These are phyloP conservation scores for Hyposoter didymator DNA, from an alignment of 2,888 invertebrate genomes.

Conservation along the genomic window DNA sequence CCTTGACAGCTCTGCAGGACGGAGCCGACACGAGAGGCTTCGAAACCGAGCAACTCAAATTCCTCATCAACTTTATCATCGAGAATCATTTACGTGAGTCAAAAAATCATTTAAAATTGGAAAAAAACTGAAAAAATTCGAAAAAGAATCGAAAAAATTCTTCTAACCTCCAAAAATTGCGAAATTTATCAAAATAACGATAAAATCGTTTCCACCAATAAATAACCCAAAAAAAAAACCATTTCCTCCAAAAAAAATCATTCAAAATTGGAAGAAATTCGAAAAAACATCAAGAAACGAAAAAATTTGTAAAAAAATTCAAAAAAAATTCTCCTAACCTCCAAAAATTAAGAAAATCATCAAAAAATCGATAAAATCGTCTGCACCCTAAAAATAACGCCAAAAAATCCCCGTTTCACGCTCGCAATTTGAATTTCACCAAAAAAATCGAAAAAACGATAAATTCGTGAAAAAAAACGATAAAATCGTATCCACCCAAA, in stretches of 20 bases:
- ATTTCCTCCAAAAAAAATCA: not conserved
- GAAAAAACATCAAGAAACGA: not conserved
- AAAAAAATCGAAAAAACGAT: not conserved
- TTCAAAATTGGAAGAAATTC: not conserved
- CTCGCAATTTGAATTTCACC: too few relatives aligned
- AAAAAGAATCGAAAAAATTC: not conserved
- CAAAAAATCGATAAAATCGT: not conserved
- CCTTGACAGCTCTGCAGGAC: conserved; percentile 69
- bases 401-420: too few relatives aligned
- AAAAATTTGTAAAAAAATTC: too few relatives aligned
- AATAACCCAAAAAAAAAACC: too few relatives aligned
- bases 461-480: too few relatives aligned
- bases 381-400: too few relatives aligned
- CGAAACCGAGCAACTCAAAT: conserved; percentile 69
- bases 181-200: not conserved
- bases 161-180: not conserved
- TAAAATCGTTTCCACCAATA: not conserved
- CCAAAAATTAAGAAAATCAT: not conserved
- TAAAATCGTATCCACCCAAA: not conserved
- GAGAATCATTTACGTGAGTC: conserved; percentile 72
- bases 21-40: conserved; percentile 74
- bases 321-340: not conserved
- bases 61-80: conserved; percentile 72
- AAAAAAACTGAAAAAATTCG: not conserved
- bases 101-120: not conserved